Evolutionary conservation across 2,797 vertebrate species (phyloP).

Genomic region (Poeciliopsis turneri): DNA sequence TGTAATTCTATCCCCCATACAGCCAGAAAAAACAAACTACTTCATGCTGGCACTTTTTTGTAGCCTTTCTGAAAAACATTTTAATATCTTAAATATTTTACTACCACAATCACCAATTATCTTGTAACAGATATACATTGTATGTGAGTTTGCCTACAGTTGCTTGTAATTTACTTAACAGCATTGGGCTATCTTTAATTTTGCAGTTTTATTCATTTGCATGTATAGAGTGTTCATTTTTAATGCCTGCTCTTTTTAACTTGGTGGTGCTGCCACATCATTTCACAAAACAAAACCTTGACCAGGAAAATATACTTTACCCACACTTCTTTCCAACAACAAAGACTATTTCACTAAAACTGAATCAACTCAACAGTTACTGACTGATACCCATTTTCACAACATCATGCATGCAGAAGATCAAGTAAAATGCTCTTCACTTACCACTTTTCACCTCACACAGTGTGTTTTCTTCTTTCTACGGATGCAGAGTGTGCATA

Average conservation of each 20-base stretch:
- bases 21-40: background rate
- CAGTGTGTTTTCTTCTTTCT: slow-evolving; percentile 64
- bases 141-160: background rate
- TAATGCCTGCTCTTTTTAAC: background rate
- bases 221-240: background rate
- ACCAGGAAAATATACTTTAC: slow-evolving; percentile 4
- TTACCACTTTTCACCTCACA: slow-evolving; percentile 80
- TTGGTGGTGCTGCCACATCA: slow-evolving; percentile 9
- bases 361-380: slow-evolving; percentile 33
- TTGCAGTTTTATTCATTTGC: background rate
- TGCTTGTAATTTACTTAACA: background rate
- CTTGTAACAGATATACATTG: background rate
- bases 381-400: slow-evolving; percentile 41
- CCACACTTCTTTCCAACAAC: slow-evolving; percentile 1
- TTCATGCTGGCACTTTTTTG: background rate
- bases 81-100: background rate
- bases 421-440: slow-evolving; percentile 66
- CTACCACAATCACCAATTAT: background rate
- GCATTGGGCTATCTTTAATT: too few relatives aligned
- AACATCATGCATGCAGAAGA: slow-evolving; percentile 62
- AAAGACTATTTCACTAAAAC: slow-evolving; percentile 19
- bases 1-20: background rate
- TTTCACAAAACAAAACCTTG: slow-evolving; percentile 2
- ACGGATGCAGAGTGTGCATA: slow-evolving; percentile 76
- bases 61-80: background rate